Percentiles rank a stretch among this genome's conserved stretches.
Conservation (phyloP, 2,113 vertebrate species). For the Crotalus helleri region DNA sequence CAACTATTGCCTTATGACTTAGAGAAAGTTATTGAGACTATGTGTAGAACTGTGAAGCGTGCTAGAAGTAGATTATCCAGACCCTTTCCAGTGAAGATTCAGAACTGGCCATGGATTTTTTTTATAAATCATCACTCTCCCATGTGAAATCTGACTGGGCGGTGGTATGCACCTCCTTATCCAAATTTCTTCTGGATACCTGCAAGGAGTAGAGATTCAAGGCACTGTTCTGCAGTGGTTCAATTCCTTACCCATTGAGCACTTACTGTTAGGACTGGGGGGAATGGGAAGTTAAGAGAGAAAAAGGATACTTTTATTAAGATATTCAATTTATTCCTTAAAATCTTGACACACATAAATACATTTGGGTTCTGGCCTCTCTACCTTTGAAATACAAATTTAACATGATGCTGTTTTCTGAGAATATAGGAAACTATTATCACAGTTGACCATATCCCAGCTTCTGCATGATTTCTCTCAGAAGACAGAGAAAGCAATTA, state of each 20-base stretch:
- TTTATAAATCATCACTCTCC: not conserved
- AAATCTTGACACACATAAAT: not conserved
- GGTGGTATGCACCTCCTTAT: not conserved
- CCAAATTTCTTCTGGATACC: not conserved
- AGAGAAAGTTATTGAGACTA: not conserved
- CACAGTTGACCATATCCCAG: not conserved
- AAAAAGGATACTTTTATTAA: not conserved
- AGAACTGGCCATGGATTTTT: not conserved
- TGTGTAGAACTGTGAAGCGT: not conserved
- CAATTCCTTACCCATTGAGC: not conserved
- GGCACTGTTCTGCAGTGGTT: not conserved
- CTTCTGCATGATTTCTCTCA: not conserved
- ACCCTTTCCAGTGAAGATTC: not conserved
- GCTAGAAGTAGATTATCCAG: not conserved
- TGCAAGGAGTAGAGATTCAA: not conserved
- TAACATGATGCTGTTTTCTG: not conserved
- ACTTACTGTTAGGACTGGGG: not conserved
- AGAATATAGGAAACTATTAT: too few species aligned
- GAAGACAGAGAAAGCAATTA: conserved; percentile 17
- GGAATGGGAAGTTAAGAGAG: not conserved
- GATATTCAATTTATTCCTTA: not conserved
- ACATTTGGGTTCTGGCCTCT: not conserved
- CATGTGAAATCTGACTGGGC: not conserved
- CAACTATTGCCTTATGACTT: not conserved
- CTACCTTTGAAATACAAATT: not conserved